Base-by-base conservation (phyloP, 2,888 invertebrate species). In the Trichopria drosophilae region DNA sequence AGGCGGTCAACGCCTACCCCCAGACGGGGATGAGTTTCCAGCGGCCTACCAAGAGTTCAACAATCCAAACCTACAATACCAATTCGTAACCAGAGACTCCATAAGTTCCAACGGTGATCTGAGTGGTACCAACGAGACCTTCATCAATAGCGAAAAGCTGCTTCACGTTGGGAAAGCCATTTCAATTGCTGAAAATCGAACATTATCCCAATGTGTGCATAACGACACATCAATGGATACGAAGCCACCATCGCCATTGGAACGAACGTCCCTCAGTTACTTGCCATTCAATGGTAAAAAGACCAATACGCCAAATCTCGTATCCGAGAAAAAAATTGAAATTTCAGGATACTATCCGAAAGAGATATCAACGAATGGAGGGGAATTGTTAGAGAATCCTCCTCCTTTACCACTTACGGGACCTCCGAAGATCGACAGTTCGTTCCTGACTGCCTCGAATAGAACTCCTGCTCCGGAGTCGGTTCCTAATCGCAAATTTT, bases 21-120 rank as follows among this genome's bases (percentile, higher is more conserved):
- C 89, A 32, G 89, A 90, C 75, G 89, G 89, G 64, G 87, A 88
- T 75, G 90, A 90, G 75, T 88, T 88, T 72, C 88, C 89, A 45
- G 79, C 81, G 36, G 85, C 84, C 63, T 84, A 82, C 63, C 79
- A 84, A 63, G 87, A 87, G 70, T 75, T 71, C 55, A 65, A 56
- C 39, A 57, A 53, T 18, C 78, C 78, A 65, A 71, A 78, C 56
- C 60, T 65, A 63, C 65, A 59, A 53, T 64, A 61, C 51, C 51
- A 55, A 41, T 51, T 57, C 51, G 55, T 54, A 55, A 48, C 50
- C 45, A n/a, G n/a, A n/a, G n/a, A n/a, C n/a, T n/a, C n/a, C n/a
- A n/a, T n/a, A n/a, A n/a, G n/a, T n/a, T n/a, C 44, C 37, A 48
- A 57, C 54, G 54, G 50, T 39, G 22, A 45, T 32, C 10, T 44